phyloP scores from a whole-genome alignment of 2,113 vertebrate species.

The Cnemophilus loriae region DNA sequence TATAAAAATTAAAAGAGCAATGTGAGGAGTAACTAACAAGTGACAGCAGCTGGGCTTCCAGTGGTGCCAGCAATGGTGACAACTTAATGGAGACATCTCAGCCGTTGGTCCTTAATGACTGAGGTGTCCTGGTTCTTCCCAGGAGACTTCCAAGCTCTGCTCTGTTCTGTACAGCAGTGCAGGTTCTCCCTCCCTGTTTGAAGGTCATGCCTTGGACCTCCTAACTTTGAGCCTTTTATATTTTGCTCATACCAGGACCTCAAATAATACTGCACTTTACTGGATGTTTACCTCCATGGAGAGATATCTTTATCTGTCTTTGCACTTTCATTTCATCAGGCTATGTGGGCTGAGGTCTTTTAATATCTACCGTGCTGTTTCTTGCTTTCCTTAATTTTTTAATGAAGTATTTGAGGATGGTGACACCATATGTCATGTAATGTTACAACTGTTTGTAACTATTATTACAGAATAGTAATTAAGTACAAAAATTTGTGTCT shows the following conservation, averaged over 20 bases:
- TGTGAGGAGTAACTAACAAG: neutral
- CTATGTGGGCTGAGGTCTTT: neutral
- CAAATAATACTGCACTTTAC: neutral
- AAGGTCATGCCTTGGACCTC: neutral
- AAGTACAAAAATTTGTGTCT: neutral
- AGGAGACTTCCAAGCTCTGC: neutral
- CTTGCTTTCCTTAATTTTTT: neutral
- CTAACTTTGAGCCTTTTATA: neutral
- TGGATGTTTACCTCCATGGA: neutral
- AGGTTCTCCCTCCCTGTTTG: neutral
- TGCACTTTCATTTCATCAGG: neutral
- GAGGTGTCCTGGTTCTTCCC: neutral
- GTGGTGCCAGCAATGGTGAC: neutral
- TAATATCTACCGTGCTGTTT: neutral
- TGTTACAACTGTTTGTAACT: neutral
- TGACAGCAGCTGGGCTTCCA: neutral
- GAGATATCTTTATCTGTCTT: neutral
- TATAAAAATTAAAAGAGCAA: neutral
- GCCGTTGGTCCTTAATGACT: neutral
- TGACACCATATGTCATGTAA: neutral
- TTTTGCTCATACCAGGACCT: neutral
- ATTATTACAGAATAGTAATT: neutral
- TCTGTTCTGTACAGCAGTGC: neutral
- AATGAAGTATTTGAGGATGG: neutral
- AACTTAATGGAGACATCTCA: neutral